Base-by-base conservation (phyloP, 2,888 invertebrate species). In the Calameuta filiformis region DNA sequence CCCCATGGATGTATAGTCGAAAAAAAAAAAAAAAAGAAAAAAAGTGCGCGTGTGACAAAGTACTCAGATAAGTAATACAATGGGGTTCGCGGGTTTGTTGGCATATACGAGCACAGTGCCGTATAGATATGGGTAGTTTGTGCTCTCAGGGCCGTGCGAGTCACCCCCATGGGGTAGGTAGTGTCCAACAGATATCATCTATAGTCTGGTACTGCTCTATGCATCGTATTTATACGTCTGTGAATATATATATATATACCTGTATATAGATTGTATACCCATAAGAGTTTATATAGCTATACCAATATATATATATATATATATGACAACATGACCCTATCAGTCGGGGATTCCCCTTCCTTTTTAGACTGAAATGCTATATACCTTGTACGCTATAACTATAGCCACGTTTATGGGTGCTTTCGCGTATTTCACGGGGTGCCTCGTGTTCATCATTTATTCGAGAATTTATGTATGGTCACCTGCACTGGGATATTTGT, bases 61-160 rank as follows among this genome's bases (percentile, higher is more conserved):
- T 81, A 79, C 79, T 68, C 78, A 82, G 84, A 83, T 83, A 82
- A 81, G 83, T 77, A 81, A 82, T 79, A 83, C 84, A 84, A 84
- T 84, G 81, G 82, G 56, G 73, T 75, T 71, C 77, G 35, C 77
- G 77, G 77, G 77, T 77, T 75, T 75, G 75, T 75, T 71, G 77
- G 77, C 77, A 77, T 75, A 56, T 56, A 71, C 15, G 71, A 71
- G 33, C 71, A 9, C 71, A 31, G 71, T 71, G 33, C 71, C 34
- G 34, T 34, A 71, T 71, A 77, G 77, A 77, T 77, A 77, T 77
- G 77, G 77, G 75, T 77, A 77, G 77, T 75, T 75, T 76, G 75
- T 75, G 74, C 69, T 73, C 77, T 75, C 77, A 77, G 75, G 77
- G 77, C 77, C 74, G 77, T 77, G 75, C 69, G 77, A 71, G 77